A percentile compares a stretch with the other conserved stretches of the same genome.
phyloP scores from a whole-genome alignment of 2,113 vertebrate species.

The Chaetodon auriga region DNA sequence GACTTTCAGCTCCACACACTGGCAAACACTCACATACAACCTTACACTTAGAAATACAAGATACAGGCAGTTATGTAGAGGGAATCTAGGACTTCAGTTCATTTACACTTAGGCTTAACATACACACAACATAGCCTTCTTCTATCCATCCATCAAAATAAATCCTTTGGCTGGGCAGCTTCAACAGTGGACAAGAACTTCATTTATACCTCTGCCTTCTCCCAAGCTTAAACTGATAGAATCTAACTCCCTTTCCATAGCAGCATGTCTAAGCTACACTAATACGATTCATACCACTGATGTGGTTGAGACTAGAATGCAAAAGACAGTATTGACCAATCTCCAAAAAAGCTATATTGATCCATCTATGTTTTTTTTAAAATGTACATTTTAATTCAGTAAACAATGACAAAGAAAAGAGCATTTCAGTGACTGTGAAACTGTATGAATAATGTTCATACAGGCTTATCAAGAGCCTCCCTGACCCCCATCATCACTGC shows the following conservation, averaged over 20 bases:
- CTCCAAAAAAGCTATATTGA: neutral
- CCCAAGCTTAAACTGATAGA: neutral
- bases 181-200: neutral
- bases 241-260: neutral
- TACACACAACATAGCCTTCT: neutral
- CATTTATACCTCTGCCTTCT: neutral
- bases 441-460: neutral
- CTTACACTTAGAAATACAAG: neutral
- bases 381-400: neutral
- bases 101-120: neutral
- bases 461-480: neutral
- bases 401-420: neutral
- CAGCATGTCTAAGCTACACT: neutral
- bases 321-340: neutral
- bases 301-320: neutral
- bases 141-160: neutral
- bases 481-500: neutral
- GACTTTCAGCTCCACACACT: slow-evolving; percentile 86
- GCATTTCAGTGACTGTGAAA: neutral
- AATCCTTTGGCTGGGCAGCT: neutral
- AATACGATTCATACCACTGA: neutral
- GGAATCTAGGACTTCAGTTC: neutral
- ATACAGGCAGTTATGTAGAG: neutral
- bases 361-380: neutral
- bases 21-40: slow-evolving; percentile 10